These are phyloP conservation scores for Zaprionus ghesquierei DNA, from an alignment of 1,140 invertebrate genomes.

Conservation along the genomic window DNA sequence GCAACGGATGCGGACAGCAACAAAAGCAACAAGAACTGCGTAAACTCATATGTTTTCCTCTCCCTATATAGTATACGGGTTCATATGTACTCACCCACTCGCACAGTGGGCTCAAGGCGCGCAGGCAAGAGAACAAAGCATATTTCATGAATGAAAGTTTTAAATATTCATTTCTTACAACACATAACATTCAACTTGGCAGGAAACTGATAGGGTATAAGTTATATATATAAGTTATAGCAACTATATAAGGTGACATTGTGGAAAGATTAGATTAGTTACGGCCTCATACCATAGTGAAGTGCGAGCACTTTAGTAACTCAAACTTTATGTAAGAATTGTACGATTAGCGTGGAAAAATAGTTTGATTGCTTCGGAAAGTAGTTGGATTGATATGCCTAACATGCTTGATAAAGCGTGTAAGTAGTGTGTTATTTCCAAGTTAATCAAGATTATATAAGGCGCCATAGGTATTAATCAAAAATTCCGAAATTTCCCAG, in stretches of 20 bases:
- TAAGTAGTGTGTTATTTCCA: background rate
- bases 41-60: background rate
- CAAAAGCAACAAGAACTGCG: background rate
- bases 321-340: background rate
- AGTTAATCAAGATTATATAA: background rate
- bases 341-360: background rate
- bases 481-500: background rate
- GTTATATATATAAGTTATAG: background rate
- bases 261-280: background rate
- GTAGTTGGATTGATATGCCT: background rate
- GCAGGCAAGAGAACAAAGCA: background rate
- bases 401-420: background rate
- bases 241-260: background rate
- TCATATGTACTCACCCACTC: background rate
- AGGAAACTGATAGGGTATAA: background rate
- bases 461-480: background rate
- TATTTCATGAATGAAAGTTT: conserved; percentile 12
- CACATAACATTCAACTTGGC: background rate
- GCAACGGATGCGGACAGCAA: background rate
- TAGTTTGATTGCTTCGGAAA: background rate
- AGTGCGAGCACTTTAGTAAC: background rate
- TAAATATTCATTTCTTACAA: background rate
- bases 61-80: background rate
- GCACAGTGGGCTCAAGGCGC: conserved; percentile 3
- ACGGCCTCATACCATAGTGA: background rate